Conservation (phyloP, 2,113 vertebrate species). For the Psammodynastes pulverulentus region DNA sequence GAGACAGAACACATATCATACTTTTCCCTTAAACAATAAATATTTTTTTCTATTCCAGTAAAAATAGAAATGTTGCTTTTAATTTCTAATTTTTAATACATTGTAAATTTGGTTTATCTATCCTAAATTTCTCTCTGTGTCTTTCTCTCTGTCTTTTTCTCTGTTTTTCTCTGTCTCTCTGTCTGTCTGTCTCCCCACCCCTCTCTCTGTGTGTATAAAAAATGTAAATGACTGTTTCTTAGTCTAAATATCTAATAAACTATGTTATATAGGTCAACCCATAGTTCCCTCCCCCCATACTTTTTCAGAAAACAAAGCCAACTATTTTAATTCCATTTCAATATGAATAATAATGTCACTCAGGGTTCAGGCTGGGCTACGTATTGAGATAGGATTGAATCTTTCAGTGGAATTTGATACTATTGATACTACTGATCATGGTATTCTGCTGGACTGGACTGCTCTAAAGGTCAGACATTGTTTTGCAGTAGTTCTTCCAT, state of each 20-base stretch:
- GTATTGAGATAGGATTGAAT: background rate
- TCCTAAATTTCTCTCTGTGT: background rate
- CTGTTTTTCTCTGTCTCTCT: background rate
- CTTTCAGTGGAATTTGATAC: background rate
- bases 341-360: background rate
- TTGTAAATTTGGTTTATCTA: background rate
- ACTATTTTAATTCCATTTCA: background rate
- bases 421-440: background rate
- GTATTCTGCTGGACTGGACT: background rate
- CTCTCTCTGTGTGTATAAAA: too few species aligned
- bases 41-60: background rate
- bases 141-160: background rate
- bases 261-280: background rate
- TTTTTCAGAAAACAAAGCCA: background rate
- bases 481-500: background rate
- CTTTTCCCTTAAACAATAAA: constrained; percentile 34
- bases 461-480: background rate
- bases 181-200: too few species aligned
- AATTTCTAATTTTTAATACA: background rate
- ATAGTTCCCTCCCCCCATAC: background rate
- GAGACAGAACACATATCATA: constrained; percentile 25
- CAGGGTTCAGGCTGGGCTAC: background rate
- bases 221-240: background rate
- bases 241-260: background rate
- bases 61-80: background rate